Conservation (phyloP, 1,140 invertebrate genomes). For the Drosophila novamexicana region DNA sequence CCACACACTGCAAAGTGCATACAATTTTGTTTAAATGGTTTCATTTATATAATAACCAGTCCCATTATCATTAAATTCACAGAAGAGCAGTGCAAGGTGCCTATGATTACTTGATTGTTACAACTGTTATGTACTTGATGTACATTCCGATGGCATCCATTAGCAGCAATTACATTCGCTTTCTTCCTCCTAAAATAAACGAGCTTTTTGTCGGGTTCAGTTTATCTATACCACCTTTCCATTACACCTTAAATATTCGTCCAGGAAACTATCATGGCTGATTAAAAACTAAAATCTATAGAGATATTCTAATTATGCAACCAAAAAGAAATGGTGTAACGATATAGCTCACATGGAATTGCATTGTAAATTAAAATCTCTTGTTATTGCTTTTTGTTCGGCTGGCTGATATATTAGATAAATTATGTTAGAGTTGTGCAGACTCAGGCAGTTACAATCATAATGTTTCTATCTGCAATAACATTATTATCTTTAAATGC, state of each 20-base stretch:
- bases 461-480: background rate
- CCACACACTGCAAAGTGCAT: conserved; percentile 36
- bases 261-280: too few relatives aligned
- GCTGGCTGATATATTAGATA: too few relatives aligned
- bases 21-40: conserved; percentile 54
- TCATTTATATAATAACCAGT: conserved; percentile 76
- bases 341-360: too few relatives aligned
- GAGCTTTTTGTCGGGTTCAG: too few relatives aligned
- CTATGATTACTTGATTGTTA: conserved; percentile 48
- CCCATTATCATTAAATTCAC: conserved; percentile 59
- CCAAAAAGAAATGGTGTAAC: too few relatives aligned
- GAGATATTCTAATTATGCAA: too few relatives aligned
- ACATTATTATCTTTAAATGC: background rate
- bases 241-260: too few relatives aligned
- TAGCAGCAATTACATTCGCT: conserved; percentile 22
- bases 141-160: conserved; percentile 40
- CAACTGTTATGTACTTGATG: conserved; percentile 56
- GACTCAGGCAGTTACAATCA: background rate
- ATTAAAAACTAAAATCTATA: too few relatives aligned
- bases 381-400: too few relatives aligned
- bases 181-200: background rate
- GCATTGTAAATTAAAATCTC: too few relatives aligned
- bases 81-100: conserved; percentile 35
- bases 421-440: background rate
- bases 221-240: too few relatives aligned